Evolutionary conservation across 2,888 invertebrate genomes (phyloP), one percentile per base, ranked within the genome.

Genomic region (Notodonta dromedarius): DNA sequence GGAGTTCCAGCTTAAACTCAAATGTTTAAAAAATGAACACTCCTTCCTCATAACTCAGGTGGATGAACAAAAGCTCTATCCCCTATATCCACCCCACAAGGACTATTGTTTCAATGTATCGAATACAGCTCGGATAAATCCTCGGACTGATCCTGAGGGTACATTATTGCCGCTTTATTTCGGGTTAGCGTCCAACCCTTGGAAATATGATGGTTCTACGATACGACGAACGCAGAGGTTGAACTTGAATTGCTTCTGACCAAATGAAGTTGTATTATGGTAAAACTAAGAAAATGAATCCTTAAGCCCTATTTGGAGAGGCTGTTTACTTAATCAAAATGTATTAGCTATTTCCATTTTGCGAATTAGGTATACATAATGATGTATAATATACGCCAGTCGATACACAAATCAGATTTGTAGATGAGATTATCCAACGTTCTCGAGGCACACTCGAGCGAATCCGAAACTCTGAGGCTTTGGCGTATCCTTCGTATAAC

Each of bases 151-250:
- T 55, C 11, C 54, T 54, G 55, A 56, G 35, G 52, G 35, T 53
- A 55, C 58, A 65, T 60, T 63, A 60, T 59, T 57, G 55, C 24
- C 13, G 40, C 62, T 63, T 62, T 60, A 63, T 60, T 58, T 42
- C 48, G 53, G 56, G 57, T 57, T 58, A 58, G 46, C 12, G 53
- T 12, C 57, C 53, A 56, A 59, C 39, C 42, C 52, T 57, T 61
- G 51, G 11, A 44, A 42, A 58, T 59, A 64, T 56, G 42, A 62
- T 42, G 39, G 32, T 67, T 67, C 65, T 53, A 53, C 35, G 35
- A 53, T 35, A 11, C 5, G 4, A 53, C 12, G 35, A 5, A 13
- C 1, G 35, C 52, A n/a, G 48, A 48, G 48, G 48, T 5, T 35
- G 5, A 24, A 24, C 2, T 2, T 53, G 24, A 14, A 24, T 51